Conservation (phyloP, 2,888 invertebrate genomes). For the Stramonita haemastoma region DNA sequence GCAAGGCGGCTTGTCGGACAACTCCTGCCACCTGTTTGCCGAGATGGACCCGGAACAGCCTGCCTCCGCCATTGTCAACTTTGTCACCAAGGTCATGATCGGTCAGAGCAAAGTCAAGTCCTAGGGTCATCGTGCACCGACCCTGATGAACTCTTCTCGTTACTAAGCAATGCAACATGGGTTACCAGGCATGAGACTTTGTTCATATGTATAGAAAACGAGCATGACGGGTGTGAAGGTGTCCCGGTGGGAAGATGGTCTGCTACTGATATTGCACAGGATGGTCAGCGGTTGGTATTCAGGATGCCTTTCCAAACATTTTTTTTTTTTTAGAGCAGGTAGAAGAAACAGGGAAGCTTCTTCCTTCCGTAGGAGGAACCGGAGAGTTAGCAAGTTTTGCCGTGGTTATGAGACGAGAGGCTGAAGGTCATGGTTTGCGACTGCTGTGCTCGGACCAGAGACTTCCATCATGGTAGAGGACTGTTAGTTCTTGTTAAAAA, state of each 20-base stretch:
- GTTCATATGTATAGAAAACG: neutral
- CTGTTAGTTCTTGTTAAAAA: neutral
- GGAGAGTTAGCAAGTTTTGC: neutral
- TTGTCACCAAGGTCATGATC: constrained; percentile 79
- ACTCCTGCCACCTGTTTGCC: constrained; percentile 98
- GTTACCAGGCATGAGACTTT: neutral
- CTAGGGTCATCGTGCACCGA: constrained; percentile 43
- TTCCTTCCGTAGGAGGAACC: neutral
- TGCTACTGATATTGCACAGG: neutral
- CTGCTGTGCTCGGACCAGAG: too few relatives aligned
- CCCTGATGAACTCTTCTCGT: neutral
- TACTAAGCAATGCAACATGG: neutral
- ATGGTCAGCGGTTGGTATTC: neutral
- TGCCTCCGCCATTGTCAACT: constrained; percentile 92
- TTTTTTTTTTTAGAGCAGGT: neutral
- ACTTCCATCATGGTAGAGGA: too few relatives aligned
- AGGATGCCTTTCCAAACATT: neutral
- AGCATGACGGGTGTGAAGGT: neutral
- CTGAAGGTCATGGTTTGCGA: too few relatives aligned
- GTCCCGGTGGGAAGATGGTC: constrained; percentile 23
- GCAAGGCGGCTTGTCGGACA: constrained; percentile 90
- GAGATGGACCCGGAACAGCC: constrained; percentile 95
- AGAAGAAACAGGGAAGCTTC: neutral
- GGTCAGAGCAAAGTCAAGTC: constrained; percentile 70
- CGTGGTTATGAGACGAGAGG: too few relatives aligned